Base-by-base conservation (phyloP, 2,888 invertebrate genomes). In the Habroteleia sp. region DNA sequence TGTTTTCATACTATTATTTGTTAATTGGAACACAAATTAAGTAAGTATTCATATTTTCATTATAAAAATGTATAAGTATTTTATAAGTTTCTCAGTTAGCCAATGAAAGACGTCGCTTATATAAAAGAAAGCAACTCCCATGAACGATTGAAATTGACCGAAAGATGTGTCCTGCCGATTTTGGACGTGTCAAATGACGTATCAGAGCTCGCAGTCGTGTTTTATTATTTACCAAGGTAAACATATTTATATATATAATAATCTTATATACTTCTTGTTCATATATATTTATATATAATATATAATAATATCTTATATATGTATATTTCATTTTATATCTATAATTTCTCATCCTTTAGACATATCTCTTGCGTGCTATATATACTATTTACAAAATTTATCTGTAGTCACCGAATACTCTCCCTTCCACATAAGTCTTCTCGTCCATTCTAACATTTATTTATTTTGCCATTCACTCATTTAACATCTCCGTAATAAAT, bases 291-390 rank as follows among this genome's bases (percentile, higher is more conserved):
- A 76, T 76, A 74, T 77, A 74, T 79, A 79, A 78, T 77, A 81
- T 85, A 85, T 85, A 87, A 83, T 84, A 83, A 86, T 86, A 87
- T 87, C 85, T 86, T 86, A 85, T 86, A 86, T 86, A 85, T 86
- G 84, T 82, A 86, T 86, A 83, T 85, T 86, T 87, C 82, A 84
- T 83, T 85, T 86, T 88, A 87, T 86, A 85, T 82, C 84, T 86
- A 87, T 86, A 58, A 83, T 85, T 78, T 85, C 80, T 82, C 78
- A 76, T 76, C 77, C 74, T 78, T 79, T 80, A 77, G 83, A 84
- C 80, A 63, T 84, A 85, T 79, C 77, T 80, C 77, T 81, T 80
- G 77, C 78, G 77, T 80, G 77, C 82, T 87, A 87, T 87, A 84
- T 87, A 87, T 87, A 87, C 69, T 87, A 87, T 87, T 79, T 87